Evolutionary conservation across 2,888 invertebrate genomes (phyloP).

Genomic region (Halictus ligatus): DNA sequence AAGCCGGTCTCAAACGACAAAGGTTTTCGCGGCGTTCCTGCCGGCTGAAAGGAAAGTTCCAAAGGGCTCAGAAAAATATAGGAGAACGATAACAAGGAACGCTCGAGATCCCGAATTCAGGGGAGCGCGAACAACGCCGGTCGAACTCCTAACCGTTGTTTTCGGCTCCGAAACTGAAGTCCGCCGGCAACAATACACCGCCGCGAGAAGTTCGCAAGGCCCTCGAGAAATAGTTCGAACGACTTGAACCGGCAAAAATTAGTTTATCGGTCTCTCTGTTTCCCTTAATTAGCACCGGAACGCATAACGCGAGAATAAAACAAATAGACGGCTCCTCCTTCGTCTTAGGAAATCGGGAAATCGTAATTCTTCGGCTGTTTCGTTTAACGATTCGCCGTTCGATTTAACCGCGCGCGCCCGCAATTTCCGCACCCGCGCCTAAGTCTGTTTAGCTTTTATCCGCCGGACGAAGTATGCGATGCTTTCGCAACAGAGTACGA

Average conservation of each 20-base stretch:
- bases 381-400: neutral
- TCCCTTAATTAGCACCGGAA: neutral
- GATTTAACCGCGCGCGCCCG: neutral
- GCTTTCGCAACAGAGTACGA: neutral
- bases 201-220: conserved; percentile 11
- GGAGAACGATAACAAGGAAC: conserved; percentile 24
- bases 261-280: conserved; percentile 19
- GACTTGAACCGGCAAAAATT: conserved; percentile 23
- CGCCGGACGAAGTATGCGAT: neutral
- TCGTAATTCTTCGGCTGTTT: neutral
- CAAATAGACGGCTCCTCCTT: neutral
- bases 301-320: neutral
- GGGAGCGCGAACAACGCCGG: conserved; percentile 44
- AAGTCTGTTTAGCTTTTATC: neutral
- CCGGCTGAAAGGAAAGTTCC: neutral
- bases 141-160: conserved; percentile 45
- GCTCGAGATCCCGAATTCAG: conserved; percentile 30
- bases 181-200: conserved; percentile 18
- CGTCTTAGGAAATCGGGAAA: neutral
- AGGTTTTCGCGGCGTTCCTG: neutral
- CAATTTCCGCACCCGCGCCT: neutral
- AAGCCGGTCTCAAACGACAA: neutral
- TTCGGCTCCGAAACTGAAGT: conserved; percentile 26
- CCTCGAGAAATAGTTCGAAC: conserved; percentile 17
- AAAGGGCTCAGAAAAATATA: conserved; percentile 8